Percentiles rank a stretch among this genome's conserved stretches.
phyloP scores from a whole-genome alignment of 2,797 vertebrate species.

The Sebastes iracundus region DNA sequence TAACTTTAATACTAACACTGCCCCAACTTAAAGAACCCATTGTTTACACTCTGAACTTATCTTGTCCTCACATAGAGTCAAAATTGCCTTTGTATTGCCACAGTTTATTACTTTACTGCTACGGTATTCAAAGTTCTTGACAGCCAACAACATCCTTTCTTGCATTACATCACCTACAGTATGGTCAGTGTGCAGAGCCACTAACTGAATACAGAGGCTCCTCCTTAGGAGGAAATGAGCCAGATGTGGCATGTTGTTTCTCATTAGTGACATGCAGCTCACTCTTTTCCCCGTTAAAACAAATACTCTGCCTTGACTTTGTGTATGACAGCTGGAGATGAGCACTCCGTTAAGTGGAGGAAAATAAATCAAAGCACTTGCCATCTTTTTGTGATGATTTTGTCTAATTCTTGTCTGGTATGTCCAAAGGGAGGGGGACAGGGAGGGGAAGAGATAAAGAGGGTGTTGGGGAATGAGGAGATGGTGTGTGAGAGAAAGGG shows the following conservation, averaged over 20 bases:
- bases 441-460: conserved; percentile 8
- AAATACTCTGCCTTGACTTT: conserved; percentile 48
- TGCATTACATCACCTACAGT: background rate
- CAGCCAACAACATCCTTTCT: background rate
- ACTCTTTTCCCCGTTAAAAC: conserved; percentile 43
- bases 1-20: conserved; percentile 74
- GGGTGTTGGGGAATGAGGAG: conserved; percentile 15
- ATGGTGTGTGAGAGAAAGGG: conserved; percentile 15
- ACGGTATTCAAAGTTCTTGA: background rate
- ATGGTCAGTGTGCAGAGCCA: background rate
- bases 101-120: background rate
- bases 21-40: background rate
- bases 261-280: conserved; percentile 54
- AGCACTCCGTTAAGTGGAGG: conserved; percentile 64
- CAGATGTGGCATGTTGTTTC: conserved; percentile 65
- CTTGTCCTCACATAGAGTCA: background rate
- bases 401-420: conserved; percentile 62
- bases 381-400: conserved; percentile 65
- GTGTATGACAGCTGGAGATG: conserved; percentile 64
- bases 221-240: conserved; percentile 33
- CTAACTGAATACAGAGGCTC: background rate
- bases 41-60: conserved; percentile 14
- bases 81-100: background rate
- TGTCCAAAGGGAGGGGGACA: conserved; percentile 9
- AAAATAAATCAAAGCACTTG: conserved; percentile 68